These are phyloP conservation scores for Asteroscopus sphinx DNA, from an alignment of 2,888 invertebrate genomes.

Conservation along the genomic window DNA sequence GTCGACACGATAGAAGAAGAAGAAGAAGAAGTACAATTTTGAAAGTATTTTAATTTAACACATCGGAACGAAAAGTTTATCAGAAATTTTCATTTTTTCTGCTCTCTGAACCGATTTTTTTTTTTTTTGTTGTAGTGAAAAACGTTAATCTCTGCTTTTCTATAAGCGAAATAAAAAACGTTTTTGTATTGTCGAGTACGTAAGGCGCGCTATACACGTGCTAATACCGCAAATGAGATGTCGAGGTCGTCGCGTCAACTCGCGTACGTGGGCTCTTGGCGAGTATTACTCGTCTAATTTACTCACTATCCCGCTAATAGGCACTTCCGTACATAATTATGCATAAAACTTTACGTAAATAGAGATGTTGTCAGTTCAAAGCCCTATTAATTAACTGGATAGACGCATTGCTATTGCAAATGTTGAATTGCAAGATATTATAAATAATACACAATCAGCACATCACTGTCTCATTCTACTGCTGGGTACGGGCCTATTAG, in stretches of 20 bases:
- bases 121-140: too few species aligned
- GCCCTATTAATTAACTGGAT: constrained; percentile 20
- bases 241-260: constrained; percentile 54
- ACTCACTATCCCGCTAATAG: constrained; percentile 51
- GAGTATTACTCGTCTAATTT: constrained; percentile 43
- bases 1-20: too few species aligned
- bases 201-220: constrained; percentile 1
- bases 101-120: too few species aligned
- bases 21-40: too few species aligned
- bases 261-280: constrained; percentile 40
- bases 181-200: not conserved
- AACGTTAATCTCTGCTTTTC: constrained; percentile 20
- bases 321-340: constrained; percentile 48
- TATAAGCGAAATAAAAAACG: not conserved
- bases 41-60: too few species aligned
- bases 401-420: constrained; percentile 18
- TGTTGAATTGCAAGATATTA: too few species aligned
- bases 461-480: too few species aligned
- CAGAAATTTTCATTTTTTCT: too few species aligned
- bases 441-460: too few species aligned
- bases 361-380: constrained; percentile 39
- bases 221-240: constrained; percentile 33
- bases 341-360: constrained; percentile 36
- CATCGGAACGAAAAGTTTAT: too few species aligned
- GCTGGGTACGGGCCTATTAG: too few species aligned